A percentile compares a stretch with the other conserved stretches of the same genome.
Evolutionary conservation across 2,113 vertebrate species (phyloP).

Genomic region (Tenrec ecaudatus): DNA sequence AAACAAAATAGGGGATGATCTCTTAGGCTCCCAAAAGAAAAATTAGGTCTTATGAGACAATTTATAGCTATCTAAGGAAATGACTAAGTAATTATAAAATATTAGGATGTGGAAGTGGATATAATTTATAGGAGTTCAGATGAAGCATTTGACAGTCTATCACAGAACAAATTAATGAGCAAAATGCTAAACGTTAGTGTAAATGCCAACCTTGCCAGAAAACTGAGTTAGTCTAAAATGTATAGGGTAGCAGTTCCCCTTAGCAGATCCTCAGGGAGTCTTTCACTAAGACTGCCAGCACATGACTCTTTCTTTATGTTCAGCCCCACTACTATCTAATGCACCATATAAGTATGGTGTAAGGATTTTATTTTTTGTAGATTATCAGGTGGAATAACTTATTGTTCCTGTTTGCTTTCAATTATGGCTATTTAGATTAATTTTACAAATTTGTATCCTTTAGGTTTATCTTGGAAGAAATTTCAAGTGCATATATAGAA

Average conservation of each 20-base stretch:
- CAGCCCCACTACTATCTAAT: conserved; percentile 47
- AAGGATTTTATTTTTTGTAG: conserved; percentile 59
- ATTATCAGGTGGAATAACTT: conserved; percentile 16
- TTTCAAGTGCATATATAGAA: conserved; percentile 47
- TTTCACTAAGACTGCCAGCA: conserved; percentile 48
- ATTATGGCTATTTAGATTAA: conserved; percentile 44
- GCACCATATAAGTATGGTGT: conserved; percentile 48
- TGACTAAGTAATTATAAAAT: conserved; percentile 65
- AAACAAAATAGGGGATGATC: no score
- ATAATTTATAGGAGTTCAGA: conserved; percentile 77
- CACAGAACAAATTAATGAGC: conserved; percentile 80
- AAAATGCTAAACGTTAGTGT: conserved; percentile 69
- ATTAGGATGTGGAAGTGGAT: conserved; percentile 64
- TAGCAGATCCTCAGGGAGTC: conserved; percentile 60
- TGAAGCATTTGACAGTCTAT: conserved; percentile 77
- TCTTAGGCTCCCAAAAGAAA: no score
- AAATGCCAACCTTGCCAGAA: conserved; percentile 70
- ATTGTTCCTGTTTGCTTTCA: background rate
- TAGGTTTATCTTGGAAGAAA: background rate
- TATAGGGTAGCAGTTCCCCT: conserved; percentile 64
- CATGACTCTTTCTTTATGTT: conserved; percentile 28
- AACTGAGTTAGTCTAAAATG: conserved; percentile 67
- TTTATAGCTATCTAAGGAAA: conserved; percentile 33
- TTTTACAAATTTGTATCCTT: conserved; percentile 52
- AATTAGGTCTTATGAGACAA: no score